Evolutionary conservation across 2,113 vertebrate species (phyloP).

Genomic region (Rhadina sibilatrix): DNA sequence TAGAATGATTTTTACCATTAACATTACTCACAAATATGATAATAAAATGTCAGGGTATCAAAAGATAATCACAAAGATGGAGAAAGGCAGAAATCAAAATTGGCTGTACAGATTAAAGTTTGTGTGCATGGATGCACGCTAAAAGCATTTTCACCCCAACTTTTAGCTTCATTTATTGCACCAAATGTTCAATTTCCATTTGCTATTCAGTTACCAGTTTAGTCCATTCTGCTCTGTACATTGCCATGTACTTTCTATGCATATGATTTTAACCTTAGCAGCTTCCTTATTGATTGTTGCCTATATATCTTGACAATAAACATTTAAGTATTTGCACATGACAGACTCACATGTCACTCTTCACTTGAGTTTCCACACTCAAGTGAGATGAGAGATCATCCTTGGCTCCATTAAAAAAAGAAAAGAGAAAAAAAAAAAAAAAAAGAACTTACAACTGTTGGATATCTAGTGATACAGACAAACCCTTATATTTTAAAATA

Average conservation of each 20-base stretch:
- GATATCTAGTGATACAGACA: not conserved
- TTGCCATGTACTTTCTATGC: not conserved
- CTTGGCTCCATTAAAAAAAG: not conserved
- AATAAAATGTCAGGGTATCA: not conserved
- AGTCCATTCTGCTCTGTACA: not conserved
- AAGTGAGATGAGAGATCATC: not conserved
- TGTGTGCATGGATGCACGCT: accelerated
- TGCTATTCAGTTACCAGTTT: not conserved
- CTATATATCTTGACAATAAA: not conserved
- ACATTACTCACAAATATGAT: not conserved
- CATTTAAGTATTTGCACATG: not conserved
- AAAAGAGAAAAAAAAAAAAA: not conserved
- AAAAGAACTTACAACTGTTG: not conserved
- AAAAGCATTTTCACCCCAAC: not conserved
- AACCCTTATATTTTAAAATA: not conserved
- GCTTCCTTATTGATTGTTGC: not conserved
- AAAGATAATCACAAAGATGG: not conserved
- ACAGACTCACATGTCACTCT: not conserved
- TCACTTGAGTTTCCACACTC: not conserved
- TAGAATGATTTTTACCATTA: not conserved
- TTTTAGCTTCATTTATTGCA: not conserved
- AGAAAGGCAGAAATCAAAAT: not conserved
- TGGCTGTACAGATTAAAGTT: not conserved
- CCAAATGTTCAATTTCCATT: not conserved
- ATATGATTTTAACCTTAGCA: not conserved